phyloP scores from a whole-genome alignment of 2,888 invertebrate genomes.

The Lithophane socia region DNA sequence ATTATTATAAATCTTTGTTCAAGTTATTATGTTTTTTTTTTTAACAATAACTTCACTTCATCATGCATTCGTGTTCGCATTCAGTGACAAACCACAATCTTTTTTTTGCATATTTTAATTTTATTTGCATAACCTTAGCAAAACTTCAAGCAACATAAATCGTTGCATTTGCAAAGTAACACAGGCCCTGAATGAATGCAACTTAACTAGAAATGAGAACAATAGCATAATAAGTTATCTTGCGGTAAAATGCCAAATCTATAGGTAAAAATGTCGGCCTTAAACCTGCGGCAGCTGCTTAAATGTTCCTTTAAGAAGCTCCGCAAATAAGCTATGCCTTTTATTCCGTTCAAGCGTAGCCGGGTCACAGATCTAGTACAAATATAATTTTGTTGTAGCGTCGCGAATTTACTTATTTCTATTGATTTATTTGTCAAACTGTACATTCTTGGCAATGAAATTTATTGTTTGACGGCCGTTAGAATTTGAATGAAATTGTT shows the following conservation, averaged over 20 bases:
- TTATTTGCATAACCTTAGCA: not conserved
- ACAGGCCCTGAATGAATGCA: slow-evolving; percentile 52
- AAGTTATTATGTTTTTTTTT: not conserved
- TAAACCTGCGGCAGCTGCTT: slow-evolving; percentile 69
- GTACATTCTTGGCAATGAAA: slow-evolving; percentile 53
- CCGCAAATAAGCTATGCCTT: slow-evolving; percentile 81
- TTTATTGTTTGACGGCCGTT: slow-evolving; percentile 45
- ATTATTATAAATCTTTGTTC: no score
- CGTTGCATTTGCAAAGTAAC: slow-evolving; percentile 42
- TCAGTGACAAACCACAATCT: not conserved
- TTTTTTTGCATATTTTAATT: no score
- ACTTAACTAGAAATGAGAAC: slow-evolving; percentile 61
- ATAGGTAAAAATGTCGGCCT: slow-evolving; percentile 57
- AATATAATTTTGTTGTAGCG: slow-evolving; percentile 78
- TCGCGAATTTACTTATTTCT: slow-evolving; percentile 69
- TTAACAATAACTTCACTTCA: not conserved
- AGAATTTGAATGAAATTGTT: slow-evolving; percentile 31
- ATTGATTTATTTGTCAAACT: slow-evolving; percentile 62
- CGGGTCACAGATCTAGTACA: slow-evolving; percentile 88
- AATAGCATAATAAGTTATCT: slow-evolving; percentile 62
- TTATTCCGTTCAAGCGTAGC: slow-evolving; percentile 86
- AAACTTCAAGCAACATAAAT: slow-evolving; percentile 5
- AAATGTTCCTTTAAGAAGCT: slow-evolving; percentile 74
- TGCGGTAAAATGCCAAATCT: slow-evolving; percentile 64
- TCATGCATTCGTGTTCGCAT: not conserved